Base-by-base conservation (phyloP, 2,888 invertebrate genomes). In the Phaonia tiefii region DNA sequence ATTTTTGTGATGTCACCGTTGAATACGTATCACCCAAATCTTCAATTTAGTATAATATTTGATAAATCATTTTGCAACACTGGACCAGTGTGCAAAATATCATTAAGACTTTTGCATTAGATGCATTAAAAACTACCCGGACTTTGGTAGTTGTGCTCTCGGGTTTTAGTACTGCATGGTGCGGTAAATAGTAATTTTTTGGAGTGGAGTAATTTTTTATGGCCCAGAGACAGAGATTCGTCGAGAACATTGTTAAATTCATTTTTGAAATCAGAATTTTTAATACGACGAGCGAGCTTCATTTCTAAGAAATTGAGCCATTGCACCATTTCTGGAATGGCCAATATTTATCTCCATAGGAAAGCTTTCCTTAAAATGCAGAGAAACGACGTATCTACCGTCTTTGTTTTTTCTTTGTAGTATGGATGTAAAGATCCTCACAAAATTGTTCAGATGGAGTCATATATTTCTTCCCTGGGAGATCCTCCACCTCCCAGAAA, bases 191-290 rank as follows among this genome's bases (percentile, higher is more conserved):
- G n/a, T 66, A 83, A 46, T 71, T 42, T 3, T 31, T 8, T 8
- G 3, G 31, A 31, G 3, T 42, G 4, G 8, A 8, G 31, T 31
- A 5, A 5, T 5, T 25, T 17, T 11, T 63, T 86, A 72, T 87
- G 86, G 1, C 78, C 79, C 44, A 86, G 51, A 10, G 51, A 22
- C 22, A 73, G 17, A 75, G 85, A 86, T 79, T 86, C 85, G 4
- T 73, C n/a, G 20, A 76, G 49, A 3, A 70, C 70, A 4, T 63
- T 22, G 13, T 76, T 54, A 13, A 70, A 70, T 20, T 75, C 67
- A 20, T 13, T n/a, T 49, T 75, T 75, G 0, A 75, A 37, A n/a
- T 46, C 10, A 11, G 71, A 22, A 1, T 11, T 26, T 3, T 31
- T 26, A 1, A 31, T 0, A 3, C 58, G 31, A 1, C 26, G 3